A percentile compares a stretch with the other conserved stretches of the same genome.
Conservation (phyloP, 2,797 vertebrate species). For the Alcedo atthis region DNA sequence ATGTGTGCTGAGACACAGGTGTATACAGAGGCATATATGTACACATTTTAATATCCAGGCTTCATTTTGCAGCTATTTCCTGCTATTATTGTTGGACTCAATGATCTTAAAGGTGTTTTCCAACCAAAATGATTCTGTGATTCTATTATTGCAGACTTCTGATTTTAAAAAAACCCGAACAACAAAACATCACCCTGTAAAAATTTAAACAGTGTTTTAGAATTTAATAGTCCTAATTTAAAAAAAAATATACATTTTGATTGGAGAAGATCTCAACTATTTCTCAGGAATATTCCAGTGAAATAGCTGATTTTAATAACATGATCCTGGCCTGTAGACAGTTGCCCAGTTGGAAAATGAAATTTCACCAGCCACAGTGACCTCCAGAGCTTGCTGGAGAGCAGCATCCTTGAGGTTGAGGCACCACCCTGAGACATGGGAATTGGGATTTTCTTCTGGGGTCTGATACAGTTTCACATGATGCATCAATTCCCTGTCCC, state of each 20-base stretch:
- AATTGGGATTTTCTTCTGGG: not conserved
- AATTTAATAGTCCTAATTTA: not conserved
- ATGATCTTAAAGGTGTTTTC: too few relatives aligned
- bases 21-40: rapidly evolving
- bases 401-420: not conserved
- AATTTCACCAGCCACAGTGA: not conserved
- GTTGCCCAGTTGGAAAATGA: not conserved
- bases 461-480: not conserved
- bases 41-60: not conserved
- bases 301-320: not conserved
- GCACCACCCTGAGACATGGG: rapidly evolving
- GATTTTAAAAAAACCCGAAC: not conserved
- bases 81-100: too few relatives aligned
- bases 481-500: not conserved
- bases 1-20: not conserved
- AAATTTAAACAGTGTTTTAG: not conserved
- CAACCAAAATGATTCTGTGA: too few relatives aligned
- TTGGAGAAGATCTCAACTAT: not conserved
- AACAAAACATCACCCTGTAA: not conserved
- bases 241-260: not conserved
- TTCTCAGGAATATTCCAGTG: not conserved
- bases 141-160: not conserved
- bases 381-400: not conserved
- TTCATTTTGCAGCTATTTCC: not conserved
- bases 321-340: not conserved